These are phyloP conservation scores for Pelvicachromis taeniatus DNA, from an alignment of 2,113 vertebrate genomes.

Conservation along the genomic window DNA sequence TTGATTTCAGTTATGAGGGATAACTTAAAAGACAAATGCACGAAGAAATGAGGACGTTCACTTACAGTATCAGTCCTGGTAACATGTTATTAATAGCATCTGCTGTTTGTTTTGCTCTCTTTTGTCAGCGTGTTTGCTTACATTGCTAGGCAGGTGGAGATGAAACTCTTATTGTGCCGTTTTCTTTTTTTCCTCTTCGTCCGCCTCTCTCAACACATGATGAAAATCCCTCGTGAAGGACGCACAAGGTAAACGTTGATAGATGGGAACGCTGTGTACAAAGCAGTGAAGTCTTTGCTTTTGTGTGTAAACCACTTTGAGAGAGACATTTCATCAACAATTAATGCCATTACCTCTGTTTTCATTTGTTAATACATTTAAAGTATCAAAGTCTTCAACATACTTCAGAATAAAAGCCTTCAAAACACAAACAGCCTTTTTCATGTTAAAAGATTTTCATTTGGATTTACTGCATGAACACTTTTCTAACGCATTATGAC, in stretches of 20 bases:
- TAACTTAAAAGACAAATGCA: neutral
- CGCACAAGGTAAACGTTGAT: neutral
- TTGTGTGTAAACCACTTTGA: neutral
- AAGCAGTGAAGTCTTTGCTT: neutral
- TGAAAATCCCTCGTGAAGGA: neutral
- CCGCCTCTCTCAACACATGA: neutral
- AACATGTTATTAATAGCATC: neutral
- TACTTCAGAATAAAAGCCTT: neutral
- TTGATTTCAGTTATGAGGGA: neutral
- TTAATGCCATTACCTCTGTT: neutral
- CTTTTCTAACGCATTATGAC: neutral
- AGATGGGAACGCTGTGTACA: neutral
- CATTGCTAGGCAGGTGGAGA: constrained; percentile 34
- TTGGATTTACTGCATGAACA: neutral
- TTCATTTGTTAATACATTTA: neutral
- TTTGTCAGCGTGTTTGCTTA: constrained; percentile 39
- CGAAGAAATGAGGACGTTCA: neutral
- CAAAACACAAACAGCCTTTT: neutral
- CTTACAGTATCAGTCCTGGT: neutral
- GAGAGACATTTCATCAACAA: constrained; percentile 3
- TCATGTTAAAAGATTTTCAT: neutral
- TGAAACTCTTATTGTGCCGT: neutral
- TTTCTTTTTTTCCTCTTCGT: neutral
- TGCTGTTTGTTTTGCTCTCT: constrained; percentile 9
- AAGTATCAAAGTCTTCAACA: neutral